Evolutionary conservation across 2,797 vertebrate species (phyloP).

Genomic region (Fundulus diaphanus): DNA sequence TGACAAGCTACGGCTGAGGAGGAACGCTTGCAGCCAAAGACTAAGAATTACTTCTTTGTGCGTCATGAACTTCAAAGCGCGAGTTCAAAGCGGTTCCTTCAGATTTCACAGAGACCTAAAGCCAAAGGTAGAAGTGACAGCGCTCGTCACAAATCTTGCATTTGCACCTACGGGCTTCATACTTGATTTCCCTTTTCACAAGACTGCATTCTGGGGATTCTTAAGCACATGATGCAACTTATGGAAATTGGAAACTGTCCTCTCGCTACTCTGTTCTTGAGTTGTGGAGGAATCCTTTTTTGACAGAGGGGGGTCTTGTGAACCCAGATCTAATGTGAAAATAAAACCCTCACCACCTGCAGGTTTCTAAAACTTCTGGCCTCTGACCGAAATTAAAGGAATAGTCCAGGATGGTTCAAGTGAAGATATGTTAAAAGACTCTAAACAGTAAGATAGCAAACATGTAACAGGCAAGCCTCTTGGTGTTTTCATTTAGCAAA

Average conservation of each 20-base stretch:
- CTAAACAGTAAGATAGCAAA: background rate
- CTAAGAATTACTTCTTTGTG: slow-evolving; percentile 16
- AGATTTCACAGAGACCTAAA: slow-evolving; percentile 17
- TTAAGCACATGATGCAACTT: slow-evolving; percentile 54
- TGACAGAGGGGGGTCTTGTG: slow-evolving; percentile 35
- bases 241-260: slow-evolving; percentile 46
- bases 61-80: slow-evolving; percentile 15
- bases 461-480: background rate
- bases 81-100: slow-evolving; percentile 22
- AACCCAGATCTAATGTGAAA: slow-evolving; percentile 28
- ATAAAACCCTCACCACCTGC: slow-evolving; percentile 7
- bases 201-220: slow-evolving; percentile 36
- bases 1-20: background rate
- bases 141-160: slow-evolving; percentile 20
- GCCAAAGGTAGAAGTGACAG: slow-evolving; percentile 14
- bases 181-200: slow-evolving; percentile 34
- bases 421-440: background rate
- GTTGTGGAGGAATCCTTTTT: slow-evolving; percentile 19
- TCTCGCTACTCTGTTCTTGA: slow-evolving; percentile 6
- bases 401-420: background rate
- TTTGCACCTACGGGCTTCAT: slow-evolving; percentile 20
- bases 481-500: background rate
- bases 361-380: slow-evolving; percentile 21
- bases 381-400: slow-evolving; percentile 5
- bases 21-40: background rate